Evolutionary conservation across 2,113 vertebrate genomes (phyloP).

Genomic region (Sisor rabdophorus): DNA sequence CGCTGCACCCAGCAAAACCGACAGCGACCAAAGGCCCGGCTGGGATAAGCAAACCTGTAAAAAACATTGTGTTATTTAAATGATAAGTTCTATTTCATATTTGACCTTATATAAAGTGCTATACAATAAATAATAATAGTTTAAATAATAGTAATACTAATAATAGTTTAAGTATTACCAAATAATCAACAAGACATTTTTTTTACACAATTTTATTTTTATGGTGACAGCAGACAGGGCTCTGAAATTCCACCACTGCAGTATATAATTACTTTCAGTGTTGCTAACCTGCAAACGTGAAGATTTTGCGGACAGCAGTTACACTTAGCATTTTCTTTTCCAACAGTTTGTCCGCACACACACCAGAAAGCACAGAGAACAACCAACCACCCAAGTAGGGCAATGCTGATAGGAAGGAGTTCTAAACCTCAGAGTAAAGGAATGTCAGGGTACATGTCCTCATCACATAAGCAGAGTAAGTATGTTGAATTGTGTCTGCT

Average conservation of each 20-base stretch:
- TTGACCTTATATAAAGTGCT: too few species aligned
- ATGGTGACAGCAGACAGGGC: too few species aligned
- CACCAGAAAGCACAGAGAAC: slow-evolving; percentile 54
- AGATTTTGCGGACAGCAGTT: slow-evolving; percentile 70
- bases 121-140: too few species aligned
- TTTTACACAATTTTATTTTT: too few species aligned
- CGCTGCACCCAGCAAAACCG: slow-evolving; percentile 62
- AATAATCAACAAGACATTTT: too few species aligned
- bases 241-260: too few species aligned
- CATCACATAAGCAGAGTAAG: not conserved
- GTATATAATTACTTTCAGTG: not conserved
- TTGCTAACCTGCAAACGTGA: slow-evolving; percentile 66
- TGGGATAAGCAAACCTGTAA: slow-evolving; percentile 61
- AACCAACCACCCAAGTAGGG: slow-evolving; percentile 67
- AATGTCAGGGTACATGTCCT: not conserved
- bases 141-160: too few species aligned
- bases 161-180: too few species aligned
- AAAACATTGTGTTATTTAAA: not conserved
- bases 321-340: slow-evolving; percentile 63
- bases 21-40: slow-evolving; percentile 62
- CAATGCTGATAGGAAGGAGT: slow-evolving; percentile 69
- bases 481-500: not conserved
- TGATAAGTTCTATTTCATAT: too few species aligned
- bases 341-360: slow-evolving; percentile 66
- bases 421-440: slow-evolving; percentile 53